These are phyloP conservation scores for pig (Sus scrofa) DNA, from an alignment of 2,113 vertebrate species.

Conservation along the genomic window DNA sequence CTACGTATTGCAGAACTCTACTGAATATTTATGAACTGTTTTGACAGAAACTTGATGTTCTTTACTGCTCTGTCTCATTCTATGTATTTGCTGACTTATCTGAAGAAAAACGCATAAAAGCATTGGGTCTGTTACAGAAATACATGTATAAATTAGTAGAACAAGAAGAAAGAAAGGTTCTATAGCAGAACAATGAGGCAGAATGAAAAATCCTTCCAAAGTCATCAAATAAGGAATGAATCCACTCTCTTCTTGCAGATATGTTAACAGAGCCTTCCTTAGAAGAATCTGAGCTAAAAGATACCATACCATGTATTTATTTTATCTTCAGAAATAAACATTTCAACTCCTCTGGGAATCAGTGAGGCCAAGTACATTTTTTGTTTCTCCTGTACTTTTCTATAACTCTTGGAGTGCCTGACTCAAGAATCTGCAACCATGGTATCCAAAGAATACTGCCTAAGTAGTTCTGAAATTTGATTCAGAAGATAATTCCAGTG, in stretches of 20 bases:
- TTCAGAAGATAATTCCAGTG: background rate
- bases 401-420: background rate
- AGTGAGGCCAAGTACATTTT: conserved; percentile 24
- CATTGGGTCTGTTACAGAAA: conserved; percentile 79
- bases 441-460: background rate
- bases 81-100: conserved; percentile 81
- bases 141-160: conserved; percentile 77
- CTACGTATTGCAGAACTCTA: conserved; percentile 75
- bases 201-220: conserved; percentile 79
- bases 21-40: conserved; percentile 85
- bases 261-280: conserved; percentile 59
- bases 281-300: conserved; percentile 67
- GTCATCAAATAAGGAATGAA: conserved; percentile 73
- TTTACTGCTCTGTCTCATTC: conserved; percentile 80
- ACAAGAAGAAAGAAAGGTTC: conserved; percentile 80
- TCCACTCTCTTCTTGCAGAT: conserved; percentile 64
- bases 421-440: background rate
- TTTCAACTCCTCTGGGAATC: conserved; percentile 63
- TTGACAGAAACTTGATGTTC: conserved; percentile 83
- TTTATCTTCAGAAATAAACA: conserved; percentile 76
- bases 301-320: conserved; percentile 54
- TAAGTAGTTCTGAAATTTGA: background rate
- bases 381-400: conserved; percentile 37
- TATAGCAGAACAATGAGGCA: conserved; percentile 47
- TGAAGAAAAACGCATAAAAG: conserved; percentile 82